Evolutionary conservation across 1,140 invertebrate genomes (phyloP), one percentile per base, ranked within the genome.

Genomic region (Colletes gigas): DNA sequence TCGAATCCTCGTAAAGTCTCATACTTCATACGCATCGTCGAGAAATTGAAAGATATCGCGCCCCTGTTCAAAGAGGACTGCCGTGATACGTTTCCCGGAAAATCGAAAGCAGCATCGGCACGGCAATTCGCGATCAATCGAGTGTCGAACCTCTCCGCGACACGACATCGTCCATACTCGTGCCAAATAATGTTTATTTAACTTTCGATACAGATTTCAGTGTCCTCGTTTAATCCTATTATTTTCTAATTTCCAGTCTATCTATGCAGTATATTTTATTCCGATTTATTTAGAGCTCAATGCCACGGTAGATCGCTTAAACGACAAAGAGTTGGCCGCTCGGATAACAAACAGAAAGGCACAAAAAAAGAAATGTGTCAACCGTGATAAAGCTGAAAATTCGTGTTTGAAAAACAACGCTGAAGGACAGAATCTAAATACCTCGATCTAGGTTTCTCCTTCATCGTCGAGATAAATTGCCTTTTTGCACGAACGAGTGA

Each of bases 11-110:
- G 83, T 87, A 89, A 87, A 90, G 86, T 83, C 85, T 72, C 79
- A 69, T 85, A 73, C 85, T 87, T 91, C 89, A 87, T 90, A 90
- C 86, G 87, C 84, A 87, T 83, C 86, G 82, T 41, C 82, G 71
- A 88, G 86, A 90, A 91, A 89, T 89, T 90, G 85, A 90, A 91
- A 89, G 89, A 89, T 88, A 89, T 83, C 82, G 75, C 60, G 21
- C 19, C 30, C 67, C 57, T 74, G 67, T 47, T 75, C 41, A 52
- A 47, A 71, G 59, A 17, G 19, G 39, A 44, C 63, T 17, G 14
- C 52, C 65, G 54, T 67, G 60, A 72, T 66, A 76, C 41, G 70
- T 65, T 63, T 75, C 71, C 30, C 5, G 12, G 57, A 5, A 39
- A 68, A 83, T 81, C 65, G 70, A 78, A 82, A 82, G 77, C 17